Base-by-base conservation (phyloP, 2,888 invertebrate genomes). In the Tetramorium bicarinatum region DNA sequence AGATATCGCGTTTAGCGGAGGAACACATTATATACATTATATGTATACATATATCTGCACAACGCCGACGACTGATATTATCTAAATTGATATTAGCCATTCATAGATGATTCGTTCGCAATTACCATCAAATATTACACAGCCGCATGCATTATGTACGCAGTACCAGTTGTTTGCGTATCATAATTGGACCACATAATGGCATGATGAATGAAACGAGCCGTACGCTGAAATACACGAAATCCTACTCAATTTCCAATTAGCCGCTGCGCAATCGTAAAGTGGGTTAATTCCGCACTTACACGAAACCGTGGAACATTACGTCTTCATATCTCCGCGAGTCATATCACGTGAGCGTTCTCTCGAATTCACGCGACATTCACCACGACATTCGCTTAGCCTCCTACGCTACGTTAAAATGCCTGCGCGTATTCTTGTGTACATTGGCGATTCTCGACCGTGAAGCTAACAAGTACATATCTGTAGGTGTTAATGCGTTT, bases 251-350 rank as follows among this genome's bases (percentile, higher is more conserved):
- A 61, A 83, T 83, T 71, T 41, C 38, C 61, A 52, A 74, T n/a
- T 72, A 44, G 52, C 62, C 77, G 56, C 61, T 44, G 64, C 59
- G 47, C 74, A 59, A 29, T 49, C 49, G 64, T 38, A 69, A 89
- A 89, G 67, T 87, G 83, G 89, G 89, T 89, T 89, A 89, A 89
- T 86, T 86, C 86, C 81, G 56, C 66, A 86, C 79, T 86, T 81
- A 77, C 85, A 89, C 77, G 84, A 82, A 82, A 74, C 34, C 83
- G 21, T 67, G 71, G 56, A 69, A 82, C 56, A 80, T 84, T 61
- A 77, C 52, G 74, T 44, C 56, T 52, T 59, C 15, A 75, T 75
- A n/a, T 41, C 67, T 38, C 67, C 52, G 62, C 76, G 67, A 59
- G 47, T n/a, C n/a, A n/a, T 61, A 69, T 67, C 77, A 29, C 54